Conservation (phyloP, 1,140 invertebrate genomes). For the Leptinotarsa undecemlineata region DNA sequence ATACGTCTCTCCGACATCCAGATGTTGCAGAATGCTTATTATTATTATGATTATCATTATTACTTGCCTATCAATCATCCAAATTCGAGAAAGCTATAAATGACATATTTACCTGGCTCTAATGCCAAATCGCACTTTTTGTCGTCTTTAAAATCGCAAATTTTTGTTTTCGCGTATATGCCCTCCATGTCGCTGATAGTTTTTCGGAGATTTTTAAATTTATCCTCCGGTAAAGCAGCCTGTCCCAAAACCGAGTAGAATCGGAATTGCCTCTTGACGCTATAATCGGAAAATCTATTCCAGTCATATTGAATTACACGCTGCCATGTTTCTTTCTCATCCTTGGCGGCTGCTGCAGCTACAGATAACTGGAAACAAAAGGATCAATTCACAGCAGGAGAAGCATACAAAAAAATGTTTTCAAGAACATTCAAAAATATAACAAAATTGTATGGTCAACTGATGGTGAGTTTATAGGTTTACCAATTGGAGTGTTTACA, state of each 20-base stretch:
- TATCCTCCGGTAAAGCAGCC: constrained; percentile 70
- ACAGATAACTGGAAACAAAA: constrained; percentile 35
- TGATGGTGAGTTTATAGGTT: not conserved
- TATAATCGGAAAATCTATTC: constrained; percentile 38
- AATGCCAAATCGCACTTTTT: constrained; percentile 71
- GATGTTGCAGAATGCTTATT: no score
- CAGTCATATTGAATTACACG: constrained; percentile 41
- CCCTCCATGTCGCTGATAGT: constrained; percentile 74
- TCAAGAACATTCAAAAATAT: not conserved
- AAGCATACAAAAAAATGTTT: not conserved
- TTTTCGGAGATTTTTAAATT: constrained; percentile 65
- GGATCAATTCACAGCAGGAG: not conserved
- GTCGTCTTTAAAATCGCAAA: constrained; percentile 67
- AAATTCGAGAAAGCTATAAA: no score
- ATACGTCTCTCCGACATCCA: no score
- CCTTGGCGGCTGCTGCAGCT: constrained; percentile 40
- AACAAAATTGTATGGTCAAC: not conserved
- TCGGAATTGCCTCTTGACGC: constrained; percentile 41
- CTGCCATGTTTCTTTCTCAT: constrained; percentile 41
- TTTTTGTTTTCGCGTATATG: constrained; percentile 79
- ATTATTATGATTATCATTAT: no score
- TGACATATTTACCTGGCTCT: constrained; percentile 67
- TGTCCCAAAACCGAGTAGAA: constrained; percentile 50
- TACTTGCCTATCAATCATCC: no score
- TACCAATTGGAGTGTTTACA: no score